Percentiles rank a stretch among this genome's conserved stretches.
Conservation (phyloP, 2,113 vertebrate species). For the Campylomormyrus tamandua region DNA sequence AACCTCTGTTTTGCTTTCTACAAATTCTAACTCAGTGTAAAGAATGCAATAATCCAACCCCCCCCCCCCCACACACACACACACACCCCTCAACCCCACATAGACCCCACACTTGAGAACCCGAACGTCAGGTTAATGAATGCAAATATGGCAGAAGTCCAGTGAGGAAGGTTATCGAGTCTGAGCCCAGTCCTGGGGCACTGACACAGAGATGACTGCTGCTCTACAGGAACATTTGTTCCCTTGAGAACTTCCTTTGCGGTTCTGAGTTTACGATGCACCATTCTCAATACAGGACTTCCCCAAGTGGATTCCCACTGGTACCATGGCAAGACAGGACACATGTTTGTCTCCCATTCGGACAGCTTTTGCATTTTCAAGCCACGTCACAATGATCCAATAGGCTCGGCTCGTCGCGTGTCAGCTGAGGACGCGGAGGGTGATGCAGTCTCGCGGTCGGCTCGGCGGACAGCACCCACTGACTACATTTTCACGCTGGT, state of each 20-base stretch:
- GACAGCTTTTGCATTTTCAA: background rate
- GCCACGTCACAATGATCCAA: background rate
- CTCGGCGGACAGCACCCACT: background rate
- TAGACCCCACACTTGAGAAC: background rate
- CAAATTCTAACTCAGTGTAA: background rate
- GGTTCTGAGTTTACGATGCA: background rate
- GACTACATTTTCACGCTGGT: background rate
- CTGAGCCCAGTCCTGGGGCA: background rate
- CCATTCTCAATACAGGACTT: background rate
- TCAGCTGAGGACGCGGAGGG: constrained; percentile 10
- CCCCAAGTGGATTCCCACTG: background rate
- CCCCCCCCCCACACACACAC: background rate
- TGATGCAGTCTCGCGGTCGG: background rate
- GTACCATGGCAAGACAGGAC: background rate
- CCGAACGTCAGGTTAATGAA: background rate
- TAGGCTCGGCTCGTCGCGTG: background rate
- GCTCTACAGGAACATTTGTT: background rate
- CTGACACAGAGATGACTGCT: background rate
- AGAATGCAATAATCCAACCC: background rate
- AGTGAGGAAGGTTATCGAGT: background rate
- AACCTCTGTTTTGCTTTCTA: background rate
- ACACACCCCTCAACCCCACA: background rate
- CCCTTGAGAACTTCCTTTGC: background rate
- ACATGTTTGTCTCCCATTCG: background rate
- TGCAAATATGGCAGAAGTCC: background rate